A percentile compares a stretch with the other conserved stretches of the same genome.
These are phyloP conservation scores for Drosophila lini DNA, from an alignment of 1,140 invertebrate genomes.

Conservation along the genomic window DNA sequence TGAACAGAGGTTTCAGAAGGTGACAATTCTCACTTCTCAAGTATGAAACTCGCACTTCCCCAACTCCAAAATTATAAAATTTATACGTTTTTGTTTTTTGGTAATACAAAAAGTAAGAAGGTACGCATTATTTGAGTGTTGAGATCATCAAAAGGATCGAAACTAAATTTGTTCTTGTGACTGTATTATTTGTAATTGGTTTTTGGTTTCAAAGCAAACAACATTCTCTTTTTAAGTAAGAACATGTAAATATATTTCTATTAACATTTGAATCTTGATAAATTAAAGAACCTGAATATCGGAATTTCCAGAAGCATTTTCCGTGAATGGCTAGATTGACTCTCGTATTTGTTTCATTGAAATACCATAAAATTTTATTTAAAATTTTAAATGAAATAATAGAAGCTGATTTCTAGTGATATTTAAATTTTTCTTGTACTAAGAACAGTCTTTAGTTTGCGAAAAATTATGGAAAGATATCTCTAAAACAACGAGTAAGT, in stretches of 20 bases:
- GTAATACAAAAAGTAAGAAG: background rate
- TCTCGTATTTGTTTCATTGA: background rate
- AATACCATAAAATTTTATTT: background rate
- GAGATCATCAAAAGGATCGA: background rate
- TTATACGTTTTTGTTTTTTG: background rate
- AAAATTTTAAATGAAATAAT: too few relatives aligned
- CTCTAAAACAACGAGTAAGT: too few relatives aligned
- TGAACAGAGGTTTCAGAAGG: background rate
- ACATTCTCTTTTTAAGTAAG: constrained; percentile 3
- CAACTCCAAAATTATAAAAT: background rate
- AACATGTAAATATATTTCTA: background rate
- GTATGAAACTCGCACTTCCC: background rate
- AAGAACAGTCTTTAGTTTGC: background rate
- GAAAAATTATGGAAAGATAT: background rate
- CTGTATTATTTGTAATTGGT: background rate
- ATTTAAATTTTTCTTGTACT: background rate
- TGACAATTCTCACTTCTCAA: background rate
- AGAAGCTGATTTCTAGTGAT: background rate
- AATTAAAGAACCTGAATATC: background rate
- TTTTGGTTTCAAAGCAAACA: constrained; percentile 7
- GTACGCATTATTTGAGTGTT: background rate
- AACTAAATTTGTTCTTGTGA: background rate
- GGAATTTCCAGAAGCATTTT: background rate
- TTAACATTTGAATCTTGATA: background rate
- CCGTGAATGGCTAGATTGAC: background rate